A percentile compares a stretch with the other conserved stretches of the same genome.
phyloP scores from a whole-genome alignment of 2,797 vertebrate species.

The Bradypodion ventrale region DNA sequence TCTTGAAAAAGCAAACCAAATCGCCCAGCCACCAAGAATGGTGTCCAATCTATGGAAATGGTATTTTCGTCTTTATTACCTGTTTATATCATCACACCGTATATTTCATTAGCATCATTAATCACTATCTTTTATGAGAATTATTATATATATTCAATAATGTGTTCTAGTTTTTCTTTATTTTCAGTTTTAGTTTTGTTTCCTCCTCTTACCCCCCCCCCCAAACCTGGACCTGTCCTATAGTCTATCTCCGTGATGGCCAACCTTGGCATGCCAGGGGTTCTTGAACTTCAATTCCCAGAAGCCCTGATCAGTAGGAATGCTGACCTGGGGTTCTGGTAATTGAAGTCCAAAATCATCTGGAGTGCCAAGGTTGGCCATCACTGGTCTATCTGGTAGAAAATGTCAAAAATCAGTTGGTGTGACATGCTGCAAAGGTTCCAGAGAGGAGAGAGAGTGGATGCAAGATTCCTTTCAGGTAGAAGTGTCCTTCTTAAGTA shows the following conservation, averaged over 20 bases:
- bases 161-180: not conserved
- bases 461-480: not conserved
- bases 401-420: not conserved
- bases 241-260: too few species aligned
- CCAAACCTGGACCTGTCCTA: too few species aligned
- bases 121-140: not conserved
- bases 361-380: too few species aligned
- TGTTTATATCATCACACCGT: not conserved
- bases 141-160: not conserved
- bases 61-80: constrained; percentile 2
- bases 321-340: too few species aligned
- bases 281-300: too few species aligned
- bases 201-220: too few species aligned
- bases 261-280: too few species aligned
- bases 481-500: not conserved
- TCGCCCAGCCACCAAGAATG: not conserved
- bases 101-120: not conserved
- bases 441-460: not conserved
- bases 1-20: not conserved
- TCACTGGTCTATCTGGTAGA: not conserved
- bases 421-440: not conserved
- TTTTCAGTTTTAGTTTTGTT: not conserved
- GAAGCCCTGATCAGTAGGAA: too few species aligned
- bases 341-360: too few species aligned
- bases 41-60: not conserved